These are phyloP conservation scores for Bergia sp. DNA, from an alignment of 92 coral and sea anemone genomes.

Conservation along the genomic window DNA sequence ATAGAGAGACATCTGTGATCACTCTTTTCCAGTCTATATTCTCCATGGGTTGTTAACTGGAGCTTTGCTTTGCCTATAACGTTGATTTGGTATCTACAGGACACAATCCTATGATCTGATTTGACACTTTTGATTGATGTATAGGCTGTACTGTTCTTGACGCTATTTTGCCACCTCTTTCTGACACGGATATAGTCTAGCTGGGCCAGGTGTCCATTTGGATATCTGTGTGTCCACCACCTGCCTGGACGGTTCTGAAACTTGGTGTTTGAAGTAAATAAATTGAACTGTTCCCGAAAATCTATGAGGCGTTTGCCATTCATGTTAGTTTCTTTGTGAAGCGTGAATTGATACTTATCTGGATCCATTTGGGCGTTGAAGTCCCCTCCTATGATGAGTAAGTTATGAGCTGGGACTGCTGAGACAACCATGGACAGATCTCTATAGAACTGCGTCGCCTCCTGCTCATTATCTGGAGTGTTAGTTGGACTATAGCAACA, in stretches of 20 bases:
- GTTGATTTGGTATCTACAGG: conserved; percentile 43
- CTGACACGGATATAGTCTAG: conserved; percentile 20
- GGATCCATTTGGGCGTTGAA: conserved; percentile 50
- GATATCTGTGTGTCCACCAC: conserved; percentile 31
- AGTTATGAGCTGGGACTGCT: conserved; percentile 43
- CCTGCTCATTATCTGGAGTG: conserved; percentile 11
- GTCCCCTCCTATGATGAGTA: conserved; percentile 47
- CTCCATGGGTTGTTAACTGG: conserved; percentile 16
- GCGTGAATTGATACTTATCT: conserved; percentile 4
- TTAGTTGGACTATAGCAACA: conserved; percentile 60
- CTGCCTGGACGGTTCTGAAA: conserved; percentile 35
- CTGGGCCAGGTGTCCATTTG: conserved; percentile 40
- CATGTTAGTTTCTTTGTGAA: neutral
- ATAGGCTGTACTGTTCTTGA: conserved; percentile 13
- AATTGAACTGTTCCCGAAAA: neutral
- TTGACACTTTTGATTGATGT: conserved; percentile 13
- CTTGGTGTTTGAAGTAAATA: conserved; percentile 30
- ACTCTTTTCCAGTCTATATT: conserved; percentile 35
- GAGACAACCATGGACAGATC: conserved; percentile 30
- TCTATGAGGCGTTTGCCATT: conserved; percentile 17
- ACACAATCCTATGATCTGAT: conserved; percentile 29
- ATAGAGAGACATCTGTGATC: conserved; percentile 22
- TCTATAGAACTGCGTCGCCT: conserved; percentile 42
- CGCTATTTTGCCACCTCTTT: conserved; percentile 39
- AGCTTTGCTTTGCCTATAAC: conserved; percentile 43